phyloP scores from a whole-genome alignment of 2,797 vertebrate species.

The Eremophila alpestris region DNA sequence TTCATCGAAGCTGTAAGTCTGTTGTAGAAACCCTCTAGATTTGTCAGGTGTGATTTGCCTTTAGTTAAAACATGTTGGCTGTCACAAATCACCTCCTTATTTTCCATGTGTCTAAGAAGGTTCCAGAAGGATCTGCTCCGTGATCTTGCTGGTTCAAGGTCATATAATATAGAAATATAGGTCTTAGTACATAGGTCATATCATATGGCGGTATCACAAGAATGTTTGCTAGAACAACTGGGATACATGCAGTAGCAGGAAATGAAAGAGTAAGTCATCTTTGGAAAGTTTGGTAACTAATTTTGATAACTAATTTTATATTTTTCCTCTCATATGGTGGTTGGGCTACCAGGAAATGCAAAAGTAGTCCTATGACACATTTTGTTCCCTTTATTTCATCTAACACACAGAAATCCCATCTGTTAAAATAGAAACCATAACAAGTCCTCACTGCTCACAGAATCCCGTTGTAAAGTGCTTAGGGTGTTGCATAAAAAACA shows the following conservation, averaged over 20 bases:
- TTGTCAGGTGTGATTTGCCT: background rate
- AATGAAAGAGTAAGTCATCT: background rate
- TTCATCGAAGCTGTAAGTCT: background rate
- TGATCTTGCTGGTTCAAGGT: accelerated
- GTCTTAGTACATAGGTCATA: background rate
- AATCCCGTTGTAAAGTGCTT: background rate
- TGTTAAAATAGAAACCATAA: background rate
- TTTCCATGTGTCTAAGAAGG: background rate
- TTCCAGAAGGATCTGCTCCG: background rate
- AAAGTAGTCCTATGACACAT: background rate
- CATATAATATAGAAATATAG: background rate
- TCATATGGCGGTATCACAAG: background rate
- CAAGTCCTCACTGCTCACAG: background rate
- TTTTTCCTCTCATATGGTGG: background rate
- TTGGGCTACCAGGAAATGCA: background rate
- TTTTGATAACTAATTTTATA: background rate
- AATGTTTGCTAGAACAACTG: background rate
- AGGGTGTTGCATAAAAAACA: background rate
- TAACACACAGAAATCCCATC: background rate
- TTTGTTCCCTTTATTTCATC: background rate
- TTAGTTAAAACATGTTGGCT: background rate
- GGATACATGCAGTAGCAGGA: background rate
- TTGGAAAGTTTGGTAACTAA: background rate
- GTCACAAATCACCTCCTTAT: background rate
- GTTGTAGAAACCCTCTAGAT: background rate